Evolutionary conservation across 2,113 vertebrate species (phyloP), one percentile per base, ranked within the genome.

Genomic region (Eretmochelys imbricata): DNA sequence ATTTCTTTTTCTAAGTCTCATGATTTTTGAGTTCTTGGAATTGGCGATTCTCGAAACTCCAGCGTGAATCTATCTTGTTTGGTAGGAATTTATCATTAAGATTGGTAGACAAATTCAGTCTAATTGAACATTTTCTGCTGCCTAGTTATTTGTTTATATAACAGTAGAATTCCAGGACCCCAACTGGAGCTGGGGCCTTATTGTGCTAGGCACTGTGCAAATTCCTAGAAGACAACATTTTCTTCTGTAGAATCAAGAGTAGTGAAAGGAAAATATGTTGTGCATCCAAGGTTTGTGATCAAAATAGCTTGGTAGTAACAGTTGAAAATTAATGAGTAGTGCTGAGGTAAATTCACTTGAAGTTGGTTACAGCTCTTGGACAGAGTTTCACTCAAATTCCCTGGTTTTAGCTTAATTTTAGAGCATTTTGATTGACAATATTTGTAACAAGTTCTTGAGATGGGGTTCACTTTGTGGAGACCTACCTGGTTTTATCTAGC

Each of bases 121-220:
- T 29, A 87, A 83, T 90, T 69, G 5, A 91, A 80, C 69, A 85
- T 80, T 96, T 93, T 87, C 80, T 91, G 48, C 82, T 80, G 65
- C 17, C 75, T 78, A 80, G 25, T 85, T 96, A 42, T 72, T 0
- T 53, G 90, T 93, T 84, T 8, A 29, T 83, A 90, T 75, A 54
- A 48, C 3, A 3, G 12, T 91, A 16, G 19, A 84, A 88, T 86
- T 84, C 4, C 27, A 65, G 8, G 0, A 0, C 48, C 85, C 14
- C n/a, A 29, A 72, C 11, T 54, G 35, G 85, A 48, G 53, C 22
- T 78, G 29, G 9, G 10, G 13, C 11, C 46, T 22, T 50, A 35
- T 42, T 6, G 14, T 11, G 35, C 31, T 65, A 62, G 27, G 17
- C 19, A 25, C 12, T n/a, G 20, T 48, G 57, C 17, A 65, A 84